Base-by-base conservation (phyloP, 2,113 vertebrate genomes). In the Pollachius pollachius region DNA sequence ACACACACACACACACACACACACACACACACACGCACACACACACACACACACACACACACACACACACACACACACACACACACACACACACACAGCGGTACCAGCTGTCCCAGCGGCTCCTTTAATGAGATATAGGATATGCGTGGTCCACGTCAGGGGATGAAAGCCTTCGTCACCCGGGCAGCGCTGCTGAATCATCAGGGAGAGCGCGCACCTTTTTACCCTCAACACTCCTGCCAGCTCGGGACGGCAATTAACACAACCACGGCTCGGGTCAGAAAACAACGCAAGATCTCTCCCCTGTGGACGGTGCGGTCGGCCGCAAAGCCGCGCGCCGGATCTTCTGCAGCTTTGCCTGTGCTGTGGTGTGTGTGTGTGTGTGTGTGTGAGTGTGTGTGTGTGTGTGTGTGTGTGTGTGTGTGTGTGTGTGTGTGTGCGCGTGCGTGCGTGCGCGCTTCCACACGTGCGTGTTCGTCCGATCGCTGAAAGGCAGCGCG, bases 161-260 rank as follows among this genome's bases (percentile, higher is more conserved):
- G 88, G 87, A 89, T 91, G 86, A 92, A 93, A 91, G 86, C 88
- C 89, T 87, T 91, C 90, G 92, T 94, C 94, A 92, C 92, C 90
- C 92, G 89, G 95, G 92, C 90, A 90, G 93, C 92, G 90, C 91
- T 94, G 93, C 93, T 93, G 93, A 95, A 94, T 91, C 94, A 94
- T 94, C 95, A 96, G 96, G 94, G 94, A 92, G 94, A 92, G 85
- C 90, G 37, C 37, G 41, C 41, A 94, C 89, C 94, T 9, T 93
- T 94, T 94, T 89, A 94, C 90, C 92, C 93, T 94, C 91, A 92
- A 83, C 90, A 91, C 41, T 91, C 92, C 91, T 91, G 93, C 90
- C 91, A 91, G 90, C 94, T 92, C 94, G 91, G 92, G 93, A 94
- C 92, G 92, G 93, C 94, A 95, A 95, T 96, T 95, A 96, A 92